Percentiles rank a stretch among this genome's conserved stretches.
phyloP scores from a whole-genome alignment of 2,113 vertebrate genomes.

The Atrichornis clamosus region DNA sequence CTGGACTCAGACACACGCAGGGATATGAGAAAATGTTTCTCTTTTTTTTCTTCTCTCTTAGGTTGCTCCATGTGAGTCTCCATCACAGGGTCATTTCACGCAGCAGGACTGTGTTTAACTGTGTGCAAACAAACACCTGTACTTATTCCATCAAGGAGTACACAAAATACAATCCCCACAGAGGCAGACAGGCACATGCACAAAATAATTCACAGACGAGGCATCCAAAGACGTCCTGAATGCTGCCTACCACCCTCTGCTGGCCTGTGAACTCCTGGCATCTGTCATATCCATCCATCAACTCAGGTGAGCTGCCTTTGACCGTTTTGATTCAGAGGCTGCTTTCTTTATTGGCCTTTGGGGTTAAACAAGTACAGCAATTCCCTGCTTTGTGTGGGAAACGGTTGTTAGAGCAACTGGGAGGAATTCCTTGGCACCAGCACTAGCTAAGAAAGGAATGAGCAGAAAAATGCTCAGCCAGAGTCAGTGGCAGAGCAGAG shows the following conservation, averaged over 20 bases:
- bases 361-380: not conserved
- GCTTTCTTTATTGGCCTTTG: not conserved
- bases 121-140: not conserved
- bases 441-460: not conserved
- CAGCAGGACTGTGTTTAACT: not conserved
- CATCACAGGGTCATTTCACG: not conserved
- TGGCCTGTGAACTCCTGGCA: not conserved
- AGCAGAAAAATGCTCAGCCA: not conserved
- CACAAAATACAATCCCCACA: not conserved
- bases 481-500: not conserved
- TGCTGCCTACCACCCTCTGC: not conserved
- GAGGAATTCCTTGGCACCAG: slow-evolving; percentile 39
- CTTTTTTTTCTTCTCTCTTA: not conserved
- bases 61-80: not conserved
- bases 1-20: not conserved
- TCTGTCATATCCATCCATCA: not conserved
- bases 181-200: not conserved
- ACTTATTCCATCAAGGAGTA: not conserved
- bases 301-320: not conserved
- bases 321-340: not conserved
- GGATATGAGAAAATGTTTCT: not conserved
- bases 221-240: not conserved
- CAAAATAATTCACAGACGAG: not conserved
- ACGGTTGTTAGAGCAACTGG: not conserved
- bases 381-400: not conserved